Base-by-base conservation (phyloP, 2,888 invertebrate species). In the Abrostola triplasia region DNA sequence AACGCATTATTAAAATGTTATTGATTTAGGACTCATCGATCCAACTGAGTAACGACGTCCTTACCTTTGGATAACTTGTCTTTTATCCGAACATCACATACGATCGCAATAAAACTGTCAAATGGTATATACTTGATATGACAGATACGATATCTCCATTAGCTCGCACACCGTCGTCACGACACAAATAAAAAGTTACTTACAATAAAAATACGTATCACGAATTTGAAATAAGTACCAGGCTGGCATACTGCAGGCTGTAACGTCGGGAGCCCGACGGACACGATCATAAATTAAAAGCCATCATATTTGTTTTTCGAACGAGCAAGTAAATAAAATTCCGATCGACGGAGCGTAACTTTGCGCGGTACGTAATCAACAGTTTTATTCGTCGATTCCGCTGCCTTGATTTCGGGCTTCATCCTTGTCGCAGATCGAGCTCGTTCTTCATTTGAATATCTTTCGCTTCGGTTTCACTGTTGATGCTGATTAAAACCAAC, bases 101-200 rank as follows among this genome's bases (percentile, higher is more conserved):
- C 84, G 85, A 90, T 89, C 87, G 87, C 88, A 91, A 92, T 92
- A 91, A 92, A 93, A 90, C 90, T 91, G 92, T 92, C 92, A 90
- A 89, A 88, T 86, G 88, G 83, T 88, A 84, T 87, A 87, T 89
- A 87, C 81, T 86, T 86, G 89, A 91, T 91, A 89, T 92, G 90
- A 88, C 89, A 91, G 90, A 91, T 92, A 86, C 83, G 89, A 90
- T 92, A 93, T 92, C 91, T 91, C 89, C 91, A 92, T 92, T 92
- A 91, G 87, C 82, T 84, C 80, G 86, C 79, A 82, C 86, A 88
- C 87, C 89, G 86, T 90, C 90, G 87, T 91, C 90, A 88, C 88
- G 85, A 83, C 81, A 81, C 85, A 87, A 86, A 88, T 88, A 88
- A 90, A 89, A 88, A 86, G 82, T 78, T 77, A 65, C 79, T 78